Evolutionary conservation across 23 tunicate species (phyloP).

Genomic region (Ciona savignyi): DNA sequence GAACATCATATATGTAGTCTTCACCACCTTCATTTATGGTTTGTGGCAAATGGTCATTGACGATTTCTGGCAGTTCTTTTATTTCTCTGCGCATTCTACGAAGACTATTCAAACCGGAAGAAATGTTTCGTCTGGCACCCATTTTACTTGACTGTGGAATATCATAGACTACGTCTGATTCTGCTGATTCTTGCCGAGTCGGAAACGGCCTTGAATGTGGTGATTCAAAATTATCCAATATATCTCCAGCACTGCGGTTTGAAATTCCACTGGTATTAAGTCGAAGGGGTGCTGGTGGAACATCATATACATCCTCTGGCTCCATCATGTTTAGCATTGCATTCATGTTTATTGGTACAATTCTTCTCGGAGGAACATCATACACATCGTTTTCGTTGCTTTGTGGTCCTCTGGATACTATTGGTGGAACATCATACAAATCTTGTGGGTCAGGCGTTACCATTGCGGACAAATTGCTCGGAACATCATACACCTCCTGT

Average conservation of each 20-base stretch:
- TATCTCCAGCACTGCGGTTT: conserved; percentile 9
- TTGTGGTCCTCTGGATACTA: conserved; percentile 32
- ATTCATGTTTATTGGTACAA: not conserved
- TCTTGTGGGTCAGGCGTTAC: conserved; percentile 41
- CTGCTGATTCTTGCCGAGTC: conserved; percentile 31
- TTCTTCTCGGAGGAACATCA: conserved; percentile 77
- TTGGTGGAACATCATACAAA: conserved; percentile 85
- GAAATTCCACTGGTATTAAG: not conserved
- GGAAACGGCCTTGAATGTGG: conserved; percentile 15
- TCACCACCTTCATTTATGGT: not conserved
- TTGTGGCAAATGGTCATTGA: not conserved
- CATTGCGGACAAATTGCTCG: conserved; percentile 21
- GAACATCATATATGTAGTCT: conserved; percentile 90
- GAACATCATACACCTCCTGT: conserved; percentile 64
- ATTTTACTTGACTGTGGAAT: conserved; percentile 60
- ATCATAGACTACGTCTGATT: conserved; percentile 80
- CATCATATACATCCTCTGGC: conserved; percentile 77
- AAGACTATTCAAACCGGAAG: conserved; percentile 50
- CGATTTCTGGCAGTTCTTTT: conserved; percentile 2
- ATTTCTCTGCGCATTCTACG: conserved; percentile 61
- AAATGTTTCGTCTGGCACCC: conserved; percentile 7
- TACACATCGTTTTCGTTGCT: conserved; percentile 27
- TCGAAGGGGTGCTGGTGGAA: conserved; percentile 39
- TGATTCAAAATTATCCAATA: conserved; percentile 4
- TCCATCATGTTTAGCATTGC: conserved; percentile 30